phyloP scores from a whole-genome alignment of 2,797 vertebrate genomes.

The Cirrhinus mrigala region DNA sequence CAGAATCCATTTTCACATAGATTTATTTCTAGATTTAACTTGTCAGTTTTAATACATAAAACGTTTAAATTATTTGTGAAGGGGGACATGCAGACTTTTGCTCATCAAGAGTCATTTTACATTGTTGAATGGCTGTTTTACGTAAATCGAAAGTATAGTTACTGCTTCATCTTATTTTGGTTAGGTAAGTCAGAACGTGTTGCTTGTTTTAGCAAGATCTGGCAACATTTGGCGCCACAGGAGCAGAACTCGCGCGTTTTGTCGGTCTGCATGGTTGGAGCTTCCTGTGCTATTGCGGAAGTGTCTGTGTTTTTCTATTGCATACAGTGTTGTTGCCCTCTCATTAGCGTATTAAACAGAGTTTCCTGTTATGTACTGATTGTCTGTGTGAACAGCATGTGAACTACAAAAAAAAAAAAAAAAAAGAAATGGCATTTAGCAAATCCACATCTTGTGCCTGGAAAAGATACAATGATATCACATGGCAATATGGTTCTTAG shows the following conservation, averaged over 20 bases:
- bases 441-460: not conserved
- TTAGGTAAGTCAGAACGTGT: not conserved
- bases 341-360: conserved; percentile 39
- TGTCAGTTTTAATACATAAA: not conserved
- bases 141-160: not conserved
- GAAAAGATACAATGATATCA: not conserved
- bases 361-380: conserved; percentile 57
- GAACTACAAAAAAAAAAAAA: not conserved
- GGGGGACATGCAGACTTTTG: not conserved
- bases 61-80: not conserved
- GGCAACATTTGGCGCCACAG: conserved; percentile 18
- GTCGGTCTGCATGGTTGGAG: conserved; percentile 53
- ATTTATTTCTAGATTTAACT: not conserved
- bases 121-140: not conserved
- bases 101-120: not conserved
- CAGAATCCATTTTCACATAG: not conserved
- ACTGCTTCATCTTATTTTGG: not conserved
- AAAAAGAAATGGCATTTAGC: not conserved
- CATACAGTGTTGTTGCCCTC: conserved; percentile 46
- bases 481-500: not conserved
- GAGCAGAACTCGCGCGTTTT: conserved; percentile 7
- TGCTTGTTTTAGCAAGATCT: not conserved
- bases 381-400: conserved; percentile 19
- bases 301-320: conserved; percentile 71
- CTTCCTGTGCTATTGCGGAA: conserved; percentile 78